These are phyloP conservation scores for Heliconius ethilla DNA, from an alignment of 2,888 invertebrate species.

Conservation along the genomic window DNA sequence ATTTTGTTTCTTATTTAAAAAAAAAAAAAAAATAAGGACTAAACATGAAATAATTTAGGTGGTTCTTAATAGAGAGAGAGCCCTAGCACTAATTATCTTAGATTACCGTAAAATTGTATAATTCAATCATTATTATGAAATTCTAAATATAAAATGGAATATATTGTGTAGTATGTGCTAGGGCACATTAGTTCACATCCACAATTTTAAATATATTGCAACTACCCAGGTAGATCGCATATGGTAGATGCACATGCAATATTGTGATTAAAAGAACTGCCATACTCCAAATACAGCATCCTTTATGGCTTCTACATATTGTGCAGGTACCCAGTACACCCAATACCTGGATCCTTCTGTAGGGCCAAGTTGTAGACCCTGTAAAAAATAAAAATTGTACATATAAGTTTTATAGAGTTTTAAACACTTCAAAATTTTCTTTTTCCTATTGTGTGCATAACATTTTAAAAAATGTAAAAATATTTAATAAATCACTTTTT, in stretches of 20 bases:
- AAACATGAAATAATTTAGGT: constrained; percentile 36
- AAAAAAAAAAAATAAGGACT: constrained; percentile 31
- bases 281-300: constrained; percentile 94
- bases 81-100: constrained; percentile 43
- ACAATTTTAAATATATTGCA: constrained; percentile 70
- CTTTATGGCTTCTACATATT: constrained; percentile 94
- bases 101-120: constrained; percentile 39
- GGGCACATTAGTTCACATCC: constrained; percentile 49
- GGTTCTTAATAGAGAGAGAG: constrained; percentile 31
- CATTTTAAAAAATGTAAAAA: not conserved
- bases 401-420: not conserved
- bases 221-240: constrained; percentile 70
- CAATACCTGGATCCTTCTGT: constrained; percentile 96
- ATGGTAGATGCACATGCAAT: constrained; percentile 60
- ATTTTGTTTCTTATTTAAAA: constrained; percentile 22
- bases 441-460: not conserved
- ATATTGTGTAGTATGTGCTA: constrained; percentile 42
- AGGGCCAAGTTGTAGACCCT: constrained; percentile 94
- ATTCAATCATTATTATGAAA: constrained; percentile 39
- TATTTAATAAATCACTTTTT: not conserved
- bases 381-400: constrained; percentile 47
- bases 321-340: constrained; percentile 97
- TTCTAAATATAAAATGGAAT: constrained; percentile 41
- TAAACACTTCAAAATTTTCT: not conserved
- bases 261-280: constrained; percentile 85